These are phyloP conservation scores for Oreonectes daqikongensis DNA, from an alignment of 2,797 vertebrate genomes.

Conservation along the genomic window DNA sequence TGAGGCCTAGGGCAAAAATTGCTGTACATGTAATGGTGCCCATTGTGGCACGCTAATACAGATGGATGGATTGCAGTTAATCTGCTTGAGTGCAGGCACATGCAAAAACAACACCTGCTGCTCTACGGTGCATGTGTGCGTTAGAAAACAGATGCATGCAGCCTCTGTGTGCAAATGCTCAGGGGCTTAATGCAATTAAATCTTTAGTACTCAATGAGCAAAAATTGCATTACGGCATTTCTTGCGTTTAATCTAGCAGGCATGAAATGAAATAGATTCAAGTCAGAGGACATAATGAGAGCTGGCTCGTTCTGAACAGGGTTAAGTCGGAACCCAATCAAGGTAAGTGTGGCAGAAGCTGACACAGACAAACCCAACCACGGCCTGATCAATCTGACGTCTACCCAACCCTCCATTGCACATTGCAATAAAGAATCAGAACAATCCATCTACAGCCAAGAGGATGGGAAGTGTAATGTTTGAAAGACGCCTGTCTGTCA, in stretches of 20 bases:
- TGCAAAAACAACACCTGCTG: conserved; percentile 73
- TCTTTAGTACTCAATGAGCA: conserved; percentile 68
- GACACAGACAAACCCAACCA: conserved; percentile 25
- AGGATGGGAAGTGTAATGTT: conserved; percentile 32
- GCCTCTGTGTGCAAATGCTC: conserved; percentile 29
- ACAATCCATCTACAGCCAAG: neutral
- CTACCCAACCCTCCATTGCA: neutral
- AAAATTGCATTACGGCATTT: conserved; percentile 71
- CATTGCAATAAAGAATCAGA: neutral
- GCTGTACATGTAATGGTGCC: conserved; percentile 27
- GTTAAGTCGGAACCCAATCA: conserved; percentile 72
- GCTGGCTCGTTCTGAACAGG: conserved; percentile 70
- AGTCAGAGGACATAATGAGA: conserved; percentile 71
- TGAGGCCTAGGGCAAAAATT: conserved; percentile 14
- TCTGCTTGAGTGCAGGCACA: conserved; percentile 75
- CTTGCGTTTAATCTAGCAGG: conserved; percentile 76
- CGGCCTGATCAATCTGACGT: conserved; percentile 35
- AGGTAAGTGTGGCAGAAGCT: conserved; percentile 61
- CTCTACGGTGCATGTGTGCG: conserved; percentile 46
- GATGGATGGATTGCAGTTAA: conserved; percentile 71
- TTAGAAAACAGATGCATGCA: neutral
- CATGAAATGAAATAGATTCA: conserved; percentile 74
- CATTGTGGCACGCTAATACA: conserved; percentile 59
- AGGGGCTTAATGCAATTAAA: conserved; percentile 74
- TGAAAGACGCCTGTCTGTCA: neutral